These are phyloP conservation scores for Lydus trimaculatus DNA, from an alignment of 2,888 invertebrate genomes.

Conservation along the genomic window DNA sequence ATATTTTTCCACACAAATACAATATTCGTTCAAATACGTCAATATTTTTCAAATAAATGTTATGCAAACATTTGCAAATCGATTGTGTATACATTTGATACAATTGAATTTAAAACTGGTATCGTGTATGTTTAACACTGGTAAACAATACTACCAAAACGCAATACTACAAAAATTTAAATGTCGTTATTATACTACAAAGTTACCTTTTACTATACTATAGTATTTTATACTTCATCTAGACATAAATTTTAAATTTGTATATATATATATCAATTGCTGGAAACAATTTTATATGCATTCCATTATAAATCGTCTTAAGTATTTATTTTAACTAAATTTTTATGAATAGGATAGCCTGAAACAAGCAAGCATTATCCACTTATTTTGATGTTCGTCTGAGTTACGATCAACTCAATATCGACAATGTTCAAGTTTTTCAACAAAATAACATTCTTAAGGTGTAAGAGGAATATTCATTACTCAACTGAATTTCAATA, in stretches of 20 bases:
- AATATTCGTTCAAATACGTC: slow-evolving; percentile 25
- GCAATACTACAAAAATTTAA: not conserved
- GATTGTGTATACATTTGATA: slow-evolving; percentile 23
- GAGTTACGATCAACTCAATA: slow-evolving; percentile 9
- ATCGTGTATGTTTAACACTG: not conserved
- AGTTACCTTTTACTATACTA: not conserved
- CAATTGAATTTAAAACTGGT: slow-evolving; percentile 30
- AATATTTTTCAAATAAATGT: slow-evolving; percentile 29
- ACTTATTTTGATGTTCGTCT: not conserved
- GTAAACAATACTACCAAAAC: not conserved
- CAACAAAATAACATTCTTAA: slow-evolving; percentile 21
- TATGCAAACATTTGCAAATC: slow-evolving; percentile 25
- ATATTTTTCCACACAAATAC: slow-evolving; percentile 14
- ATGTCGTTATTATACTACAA: not conserved
- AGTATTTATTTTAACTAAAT: not conserved
- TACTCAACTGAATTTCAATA: slow-evolving; percentile 20
- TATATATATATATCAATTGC: not conserved
- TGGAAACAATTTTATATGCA: too few species aligned
- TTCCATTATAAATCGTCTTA: not conserved
- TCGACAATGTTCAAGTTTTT: slow-evolving; percentile 10
- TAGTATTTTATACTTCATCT: not conserved
- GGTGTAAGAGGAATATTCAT: slow-evolving; percentile 11
- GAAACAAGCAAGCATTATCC: not conserved
- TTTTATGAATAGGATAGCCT: not conserved
- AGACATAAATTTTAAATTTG: not conserved